Conservation (phyloP, 2,888 invertebrate species). For the Eupithecia vulgata region DNA sequence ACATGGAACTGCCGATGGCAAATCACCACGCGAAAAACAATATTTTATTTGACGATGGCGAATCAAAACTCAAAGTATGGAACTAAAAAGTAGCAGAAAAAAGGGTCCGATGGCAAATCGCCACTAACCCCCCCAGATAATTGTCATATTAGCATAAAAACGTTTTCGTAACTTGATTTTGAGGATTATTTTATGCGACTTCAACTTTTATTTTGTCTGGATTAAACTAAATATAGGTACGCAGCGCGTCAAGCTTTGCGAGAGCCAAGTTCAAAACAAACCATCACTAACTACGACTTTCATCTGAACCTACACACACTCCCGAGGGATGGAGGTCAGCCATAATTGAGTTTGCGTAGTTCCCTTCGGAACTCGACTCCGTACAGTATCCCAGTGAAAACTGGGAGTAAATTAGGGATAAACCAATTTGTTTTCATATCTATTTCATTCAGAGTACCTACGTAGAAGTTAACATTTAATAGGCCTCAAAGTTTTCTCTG, state of each 20-base stretch:
- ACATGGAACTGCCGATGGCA: too few relatives aligned
- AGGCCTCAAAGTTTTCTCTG: background rate
- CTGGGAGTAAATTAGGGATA: conserved; percentile 28
- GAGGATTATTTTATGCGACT: too few relatives aligned
- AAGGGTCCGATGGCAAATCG: too few relatives aligned
- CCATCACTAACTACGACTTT: background rate
- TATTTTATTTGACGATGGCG: too few relatives aligned
- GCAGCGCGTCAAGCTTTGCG: background rate
- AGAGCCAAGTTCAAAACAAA: background rate
- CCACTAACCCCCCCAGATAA: too few relatives aligned
- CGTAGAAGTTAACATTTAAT: background rate
- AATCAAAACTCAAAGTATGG: too few relatives aligned
- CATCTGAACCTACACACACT: conserved; percentile 20
- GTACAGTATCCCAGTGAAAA: conserved; percentile 38
- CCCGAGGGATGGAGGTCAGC: conserved; percentile 62
- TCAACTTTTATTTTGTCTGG: too few relatives aligned
- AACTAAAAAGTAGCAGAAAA: too few relatives aligned
- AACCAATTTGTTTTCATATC: conserved; percentile 18
- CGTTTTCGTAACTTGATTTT: too few relatives aligned
- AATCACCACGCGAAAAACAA: too few relatives aligned
- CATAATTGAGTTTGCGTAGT: conserved; percentile 63
- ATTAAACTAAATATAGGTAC: background rate
- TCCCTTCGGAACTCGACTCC: conserved; percentile 33
- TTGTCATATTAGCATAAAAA: too few relatives aligned
- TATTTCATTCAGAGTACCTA: background rate